A percentile compares a stretch with the other conserved stretches of the same genome.
phyloP scores from a whole-genome alignment of 2,113 vertebrate species.

The Zosterops hypoxanthus region DNA sequence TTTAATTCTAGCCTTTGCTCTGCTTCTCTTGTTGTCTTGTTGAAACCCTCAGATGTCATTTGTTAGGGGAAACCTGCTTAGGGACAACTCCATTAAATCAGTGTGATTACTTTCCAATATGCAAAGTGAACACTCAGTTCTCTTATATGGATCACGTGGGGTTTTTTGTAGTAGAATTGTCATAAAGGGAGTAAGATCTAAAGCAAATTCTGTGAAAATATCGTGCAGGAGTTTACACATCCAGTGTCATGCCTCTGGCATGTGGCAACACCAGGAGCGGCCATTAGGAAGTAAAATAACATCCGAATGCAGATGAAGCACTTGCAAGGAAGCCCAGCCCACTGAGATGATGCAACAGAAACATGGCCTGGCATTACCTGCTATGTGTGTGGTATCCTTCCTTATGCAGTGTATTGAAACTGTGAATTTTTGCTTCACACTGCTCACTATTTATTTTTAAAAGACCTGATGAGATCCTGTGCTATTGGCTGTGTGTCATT shows the following conservation, averaged over 20 bases:
- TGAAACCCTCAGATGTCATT: not conserved
- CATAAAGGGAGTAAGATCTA: not conserved
- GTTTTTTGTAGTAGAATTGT: not conserved
- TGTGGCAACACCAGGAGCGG: not conserved
- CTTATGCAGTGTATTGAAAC: not conserved
- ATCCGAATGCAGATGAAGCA: rapidly evolving
- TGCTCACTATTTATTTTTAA: not conserved
- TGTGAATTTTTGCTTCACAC: not conserved
- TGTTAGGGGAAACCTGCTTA: not conserved
- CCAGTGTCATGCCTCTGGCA: not conserved
- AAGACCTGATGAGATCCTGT: not conserved
- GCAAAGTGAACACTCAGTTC: not conserved
- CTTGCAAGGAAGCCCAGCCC: not conserved
- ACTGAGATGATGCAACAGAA: not conserved
- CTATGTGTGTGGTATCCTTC: no score
- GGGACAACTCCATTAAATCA: not conserved
- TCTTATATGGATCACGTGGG: rapidly evolving
- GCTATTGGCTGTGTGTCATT: rapidly evolving
- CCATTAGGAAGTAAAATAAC: not conserved
- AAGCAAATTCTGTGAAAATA: not conserved
- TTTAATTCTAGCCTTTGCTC: not conserved
- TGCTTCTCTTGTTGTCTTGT: not conserved
- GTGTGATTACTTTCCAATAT: not conserved
- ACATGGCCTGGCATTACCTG: not conserved
- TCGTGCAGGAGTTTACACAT: not conserved